Base-by-base conservation (phyloP, 2,797 vertebrate genomes). In the Sebastes minor region DNA sequence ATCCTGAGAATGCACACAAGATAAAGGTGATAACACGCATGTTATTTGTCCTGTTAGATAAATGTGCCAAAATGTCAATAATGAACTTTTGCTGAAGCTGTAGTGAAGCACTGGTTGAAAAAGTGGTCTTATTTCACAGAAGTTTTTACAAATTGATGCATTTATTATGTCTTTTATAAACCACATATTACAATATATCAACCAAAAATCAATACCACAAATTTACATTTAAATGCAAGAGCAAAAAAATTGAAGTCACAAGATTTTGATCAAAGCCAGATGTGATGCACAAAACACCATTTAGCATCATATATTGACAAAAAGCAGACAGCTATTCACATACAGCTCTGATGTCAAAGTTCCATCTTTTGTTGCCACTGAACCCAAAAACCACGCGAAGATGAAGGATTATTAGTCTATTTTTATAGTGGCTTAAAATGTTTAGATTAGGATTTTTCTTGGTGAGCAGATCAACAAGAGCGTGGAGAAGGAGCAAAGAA, bases 401-500 rank as follows among this genome's bases (percentile, higher is more conserved):
- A 74, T 32, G 5, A 27, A 66, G 12, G 10, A 53, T 53, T 42
- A 53, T 53, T 42, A 20, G 49, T 52, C 20, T 38, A 23, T 42
- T 42, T 64, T 64, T 46, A 23, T 22, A 30, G 22, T 46, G 20
- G 13, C 8, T 10, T n/a, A 4, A 22, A 1, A 38, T 27, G 18
- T 74, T 8, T 56, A 1, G 3, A 55, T 11, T 16, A 1, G 10
- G 7, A n/a, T n/a, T 67, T 60, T 28, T 74, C 59, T 64, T 64
- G 28, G 1, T 4, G 2, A 57, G 62, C 7, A 66, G 62, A 67
- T 96, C 90, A 97, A 95, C 97, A 97, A 4, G 96, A 94, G 0
- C 75, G 89, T 16, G 96, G 96, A 1, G 97, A 95, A 0, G 97
- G 97, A 13, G 96, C 96, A 2, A 97, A 97, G 91, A 95, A 97